A percentile compares a stretch with the other conserved stretches of the same genome.
phyloP scores from a whole-genome alignment of 2,888 invertebrate genomes.

The Noctuana brunneofusca region DNA sequence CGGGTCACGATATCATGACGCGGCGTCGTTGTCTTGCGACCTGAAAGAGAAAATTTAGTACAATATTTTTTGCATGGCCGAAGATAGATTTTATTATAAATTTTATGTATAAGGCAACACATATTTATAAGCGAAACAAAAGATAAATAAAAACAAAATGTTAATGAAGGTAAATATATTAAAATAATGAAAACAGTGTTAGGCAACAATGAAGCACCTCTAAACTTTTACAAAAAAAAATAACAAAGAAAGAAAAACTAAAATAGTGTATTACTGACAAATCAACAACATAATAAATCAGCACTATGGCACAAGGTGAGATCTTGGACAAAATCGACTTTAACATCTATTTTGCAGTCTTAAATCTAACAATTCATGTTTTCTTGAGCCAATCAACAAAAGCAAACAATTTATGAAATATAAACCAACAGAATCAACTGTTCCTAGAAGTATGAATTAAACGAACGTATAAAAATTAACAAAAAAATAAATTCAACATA shows the following conservation, averaged over 20 bases:
- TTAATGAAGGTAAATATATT: constrained; percentile 39
- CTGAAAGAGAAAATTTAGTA: constrained; percentile 69
- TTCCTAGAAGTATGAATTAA: background rate
- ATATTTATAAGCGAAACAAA: constrained; percentile 32
- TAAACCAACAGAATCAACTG: constrained; percentile 28
- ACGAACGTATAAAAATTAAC: background rate
- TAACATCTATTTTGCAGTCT: background rate
- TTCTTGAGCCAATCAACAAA: constrained; percentile 32
- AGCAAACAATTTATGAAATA: constrained; percentile 31
- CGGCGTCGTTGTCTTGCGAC: constrained; percentile 54
- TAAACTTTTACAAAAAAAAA: constrained; percentile 34
- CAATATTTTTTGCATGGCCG: constrained; percentile 52
- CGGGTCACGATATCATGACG: constrained; percentile 68
- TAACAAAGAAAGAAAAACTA: constrained; percentile 10
- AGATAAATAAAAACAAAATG: constrained; percentile 42
- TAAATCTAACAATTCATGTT: constrained; percentile 38
- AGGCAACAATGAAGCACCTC: constrained; percentile 32
- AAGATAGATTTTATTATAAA: constrained; percentile 21
- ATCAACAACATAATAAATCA: background rate
- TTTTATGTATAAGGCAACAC: constrained; percentile 28
- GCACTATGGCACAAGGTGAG: constrained; percentile 19
- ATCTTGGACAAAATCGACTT: constrained; percentile 1
- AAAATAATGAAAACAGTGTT: constrained; percentile 33
- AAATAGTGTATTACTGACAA: constrained; percentile 4
- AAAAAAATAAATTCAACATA: background rate